Evolutionary conservation across 2,888 invertebrate genomes (phyloP), one percentile per base, ranked within the genome.

Genomic region (Syrphus vitripennis): DNA sequence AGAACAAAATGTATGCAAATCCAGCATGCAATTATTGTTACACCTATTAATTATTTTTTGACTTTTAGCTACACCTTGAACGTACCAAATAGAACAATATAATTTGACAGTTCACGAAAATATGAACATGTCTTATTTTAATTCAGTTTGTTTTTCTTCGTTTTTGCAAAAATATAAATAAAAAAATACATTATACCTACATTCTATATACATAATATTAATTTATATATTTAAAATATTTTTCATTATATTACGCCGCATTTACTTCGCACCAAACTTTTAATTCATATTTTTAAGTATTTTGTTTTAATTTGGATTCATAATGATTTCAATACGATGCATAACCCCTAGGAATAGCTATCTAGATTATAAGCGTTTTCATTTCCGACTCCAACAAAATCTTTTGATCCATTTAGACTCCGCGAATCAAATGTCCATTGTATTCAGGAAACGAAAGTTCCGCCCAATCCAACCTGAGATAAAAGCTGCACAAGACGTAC

Each of bases 391-490:
- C 7, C 59, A 59, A 37, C 40, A 63, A 26, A 16, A 16, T 45
- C 42, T 19, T 14, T 6, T 45, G 1, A 29, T 63, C 6, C 63
- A 63, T 42, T 42, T 82, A 2, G 63, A 74, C 12, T 53, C 63
- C 12, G 42, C 55, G 2, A 29, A 77, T 29, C 77, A 69, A 10
- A 72, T 67, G 24, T 83, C 87, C 3, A 75, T 81, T 4, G 90
- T 92, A 42, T 75, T 92, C 29, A 90, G 91, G 3, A 90, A 90
- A 74, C 89, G 91, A 0, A 91, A 91, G 57, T 92, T 91, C 65
- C 88, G 90, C 53, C 92, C 92, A 6, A 90, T 88, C 12, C 88
- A 90, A 31, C 89, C 90, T 12, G 88, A 89, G 4, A 76, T 88
- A 2, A 88, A 63, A 24, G 76, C 88, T 16, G 88, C 88, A 6